Conservation (phyloP, 2,888 invertebrate genomes). For the Cylloceria caligata region DNA sequence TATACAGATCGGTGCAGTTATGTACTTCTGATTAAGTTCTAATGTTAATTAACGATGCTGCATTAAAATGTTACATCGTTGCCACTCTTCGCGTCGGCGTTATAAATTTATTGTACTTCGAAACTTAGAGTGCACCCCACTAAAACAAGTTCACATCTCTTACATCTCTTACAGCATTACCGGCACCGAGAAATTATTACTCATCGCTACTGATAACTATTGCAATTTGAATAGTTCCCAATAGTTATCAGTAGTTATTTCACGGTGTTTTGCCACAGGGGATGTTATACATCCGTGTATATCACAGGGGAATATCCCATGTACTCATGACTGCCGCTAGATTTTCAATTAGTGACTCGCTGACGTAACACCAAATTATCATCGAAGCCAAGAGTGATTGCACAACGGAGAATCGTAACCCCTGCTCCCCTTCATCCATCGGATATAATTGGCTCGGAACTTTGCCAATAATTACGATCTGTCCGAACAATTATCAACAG, state of each 20-base stretch:
- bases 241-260: no score
- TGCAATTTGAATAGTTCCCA: no score
- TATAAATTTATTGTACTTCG: neutral
- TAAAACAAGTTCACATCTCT: no score
- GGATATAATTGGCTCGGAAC: conserved; percentile 26
- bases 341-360: conserved; percentile 22
- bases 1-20: neutral
- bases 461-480: conserved; percentile 24
- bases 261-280: no score
- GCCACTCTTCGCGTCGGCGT: neutral
- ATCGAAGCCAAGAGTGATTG: conserved; percentile 27
- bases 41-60: neutral
- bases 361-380: conserved; percentile 38
- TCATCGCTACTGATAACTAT: neutral
- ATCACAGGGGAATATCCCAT: neutral
- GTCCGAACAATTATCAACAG: neutral
- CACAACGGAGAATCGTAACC: conserved; percentile 19
- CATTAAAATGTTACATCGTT: neutral
- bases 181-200: no score
- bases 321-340: neutral
- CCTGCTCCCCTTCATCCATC: conserved; percentile 5
- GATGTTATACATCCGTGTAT: neutral
- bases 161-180: no score
- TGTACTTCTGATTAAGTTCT: neutral
- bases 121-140: neutral